These are phyloP conservation scores for Bombus picipes DNA, from an alignment of 1,140 invertebrate genomes.

Conservation along the genomic window DNA sequence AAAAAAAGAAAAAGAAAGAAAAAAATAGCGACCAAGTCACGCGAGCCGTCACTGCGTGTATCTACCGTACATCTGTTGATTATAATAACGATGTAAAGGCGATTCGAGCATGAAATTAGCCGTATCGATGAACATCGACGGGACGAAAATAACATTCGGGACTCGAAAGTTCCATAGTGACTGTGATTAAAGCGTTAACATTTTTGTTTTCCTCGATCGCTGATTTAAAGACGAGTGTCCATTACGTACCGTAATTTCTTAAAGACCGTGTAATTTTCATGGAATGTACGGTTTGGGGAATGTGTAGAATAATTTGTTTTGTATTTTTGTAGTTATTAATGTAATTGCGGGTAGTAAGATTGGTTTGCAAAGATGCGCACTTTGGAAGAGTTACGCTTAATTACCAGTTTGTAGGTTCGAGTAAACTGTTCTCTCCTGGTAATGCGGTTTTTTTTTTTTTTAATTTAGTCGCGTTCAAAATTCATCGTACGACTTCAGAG, in stretches of 20 bases:
- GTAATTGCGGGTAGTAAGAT: background rate
- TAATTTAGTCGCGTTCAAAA: no score
- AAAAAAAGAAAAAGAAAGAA: background rate
- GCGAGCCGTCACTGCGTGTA: background rate
- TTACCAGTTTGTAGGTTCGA: no score
- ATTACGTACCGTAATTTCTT: background rate
- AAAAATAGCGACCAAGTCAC: background rate
- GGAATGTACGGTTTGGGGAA: background rate
- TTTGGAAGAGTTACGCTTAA: background rate
- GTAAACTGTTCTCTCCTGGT: no score
- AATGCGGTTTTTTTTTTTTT: no score
- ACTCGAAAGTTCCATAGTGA: no score
- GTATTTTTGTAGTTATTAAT: background rate
- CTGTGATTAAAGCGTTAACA: background rate
- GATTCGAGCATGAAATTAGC: constrained; percentile 4
- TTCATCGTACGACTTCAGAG: no score
- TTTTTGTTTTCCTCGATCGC: background rate
- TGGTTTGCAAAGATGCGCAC: background rate
- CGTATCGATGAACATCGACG: background rate
- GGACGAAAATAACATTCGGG: background rate
- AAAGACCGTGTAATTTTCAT: background rate
- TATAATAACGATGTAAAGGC: background rate
- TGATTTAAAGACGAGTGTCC: background rate
- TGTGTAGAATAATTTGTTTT: background rate
- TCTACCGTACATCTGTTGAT: background rate